Conservation (phyloP, 2,113 vertebrate genomes). For the Bothrops jararaca region DNA sequence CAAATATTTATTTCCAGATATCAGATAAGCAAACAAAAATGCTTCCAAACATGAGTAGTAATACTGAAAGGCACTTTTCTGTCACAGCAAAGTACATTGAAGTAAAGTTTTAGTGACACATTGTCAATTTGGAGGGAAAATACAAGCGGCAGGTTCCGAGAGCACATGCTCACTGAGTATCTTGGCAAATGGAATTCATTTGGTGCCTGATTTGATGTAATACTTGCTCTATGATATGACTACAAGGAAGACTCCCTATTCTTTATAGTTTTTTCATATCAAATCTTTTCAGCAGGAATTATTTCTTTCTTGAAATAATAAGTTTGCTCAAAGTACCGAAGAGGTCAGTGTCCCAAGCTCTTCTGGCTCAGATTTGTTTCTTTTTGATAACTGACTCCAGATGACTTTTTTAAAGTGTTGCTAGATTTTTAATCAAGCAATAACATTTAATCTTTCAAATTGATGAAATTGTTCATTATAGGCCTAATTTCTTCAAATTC, state of each 20-base stretch:
- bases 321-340: background rate
- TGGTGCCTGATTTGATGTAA: background rate
- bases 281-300: background rate
- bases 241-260: background rate
- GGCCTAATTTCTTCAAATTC: background rate
- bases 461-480: background rate
- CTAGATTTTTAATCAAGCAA: background rate
- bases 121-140: background rate
- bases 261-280: background rate
- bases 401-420: background rate
- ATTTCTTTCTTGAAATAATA: background rate
- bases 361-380: constrained; percentile 33
- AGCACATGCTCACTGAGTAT: background rate
- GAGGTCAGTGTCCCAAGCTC: accelerated
- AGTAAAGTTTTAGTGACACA: background rate
- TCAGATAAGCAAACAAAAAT: background rate
- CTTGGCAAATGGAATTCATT: background rate
- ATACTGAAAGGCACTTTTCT: constrained; percentile 14
- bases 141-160: background rate
- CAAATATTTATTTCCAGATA: background rate
- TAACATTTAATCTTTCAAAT: constrained; percentile 5
- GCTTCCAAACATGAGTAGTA: background rate
- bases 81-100: background rate
- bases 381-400: background rate
- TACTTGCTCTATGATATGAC: background rate